Evolutionary conservation across 2,888 invertebrate species (phyloP).

Genomic region (Tromatobia lineatoria): DNA sequence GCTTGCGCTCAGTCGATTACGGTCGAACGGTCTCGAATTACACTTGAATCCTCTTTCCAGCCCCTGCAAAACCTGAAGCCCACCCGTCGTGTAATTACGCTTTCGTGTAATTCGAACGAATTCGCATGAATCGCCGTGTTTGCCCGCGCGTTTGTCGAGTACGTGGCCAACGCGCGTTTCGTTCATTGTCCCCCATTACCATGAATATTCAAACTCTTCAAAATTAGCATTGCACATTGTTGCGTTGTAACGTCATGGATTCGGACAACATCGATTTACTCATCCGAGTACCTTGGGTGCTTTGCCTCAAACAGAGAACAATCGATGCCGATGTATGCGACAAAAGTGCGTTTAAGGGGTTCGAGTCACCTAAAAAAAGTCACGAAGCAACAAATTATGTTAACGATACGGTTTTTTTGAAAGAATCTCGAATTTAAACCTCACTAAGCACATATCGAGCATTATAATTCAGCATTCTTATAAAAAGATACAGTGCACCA

Average conservation of each 20-base stretch:
- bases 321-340: neutral
- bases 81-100: conserved; percentile 50
- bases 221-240: conserved; percentile 30
- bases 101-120: conserved; percentile 64
- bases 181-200: conserved; percentile 6
- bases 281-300: conserved; percentile 8
- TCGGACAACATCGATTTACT: conserved; percentile 15
- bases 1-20: conserved; percentile 39
- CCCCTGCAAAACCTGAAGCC: conserved; percentile 5
- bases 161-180: conserved; percentile 35
- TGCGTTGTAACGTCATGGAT: conserved; percentile 11
- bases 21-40: conserved; percentile 35
- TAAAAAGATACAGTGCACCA: too few relatives aligned
- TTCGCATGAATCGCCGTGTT: conserved; percentile 62
- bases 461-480: too few relatives aligned
- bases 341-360: conserved; percentile 9
- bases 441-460: too few relatives aligned
- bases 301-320: conserved; percentile 11
- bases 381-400: too few relatives aligned
- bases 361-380: too few relatives aligned
- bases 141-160: conserved; percentile 42
- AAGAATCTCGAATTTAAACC: too few relatives aligned
- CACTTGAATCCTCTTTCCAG: conserved; percentile 21
- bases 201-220: conserved; percentile 5
- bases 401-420: too few relatives aligned